Evolutionary conservation across 2,888 invertebrate species (phyloP), one percentile per base, ranked within the genome.

Genomic region (Isoperla grammatica): DNA sequence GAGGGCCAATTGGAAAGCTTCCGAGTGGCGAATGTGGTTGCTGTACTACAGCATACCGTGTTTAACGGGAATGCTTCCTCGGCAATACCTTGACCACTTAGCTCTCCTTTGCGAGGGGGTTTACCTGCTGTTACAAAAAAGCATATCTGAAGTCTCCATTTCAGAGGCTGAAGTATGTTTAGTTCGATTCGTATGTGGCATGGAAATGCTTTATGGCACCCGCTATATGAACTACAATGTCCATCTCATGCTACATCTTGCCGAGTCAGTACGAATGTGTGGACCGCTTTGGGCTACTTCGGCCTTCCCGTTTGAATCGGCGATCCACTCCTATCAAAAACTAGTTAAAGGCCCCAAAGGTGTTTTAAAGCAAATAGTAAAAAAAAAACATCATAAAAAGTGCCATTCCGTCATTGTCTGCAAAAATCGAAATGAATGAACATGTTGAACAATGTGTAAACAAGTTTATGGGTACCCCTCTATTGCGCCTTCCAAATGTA

Each of bases 1-100:
- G 22, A 20, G 15, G 12, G 15, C 23, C 49, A 49, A 49, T 35
- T 50, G 60, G 37, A 62, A 59, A 45, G 62, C 63, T n/a, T 62
- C 60, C 8, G 50, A 63, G 15, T 63, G 59, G 61, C 60, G 59
- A 39, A 37, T 60, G 4, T 60, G 61, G 63, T 37, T 65, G 5
- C 54, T 65, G 1, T 63, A 20, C 53, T 64, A 59, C 23, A 60
- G 63, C 37, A 35, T 63, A 15, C 61, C 59, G 17, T 45, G 45
- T 11, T 19, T 45, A 4, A 11, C 19, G 5, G 17, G 19, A 17
- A 9, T 45, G 5, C 17, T 45, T 3, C 15, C 15, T 19, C 17
- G 15, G 11, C 15, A 9, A 4, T 45, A 17, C 19, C 15, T 45
- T 6, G 6, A 17, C 17, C 45, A 49, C 29, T 23, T 49, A 15